Conservation (phyloP, 2,113 vertebrate species). For the Rhea americana region DNA sequence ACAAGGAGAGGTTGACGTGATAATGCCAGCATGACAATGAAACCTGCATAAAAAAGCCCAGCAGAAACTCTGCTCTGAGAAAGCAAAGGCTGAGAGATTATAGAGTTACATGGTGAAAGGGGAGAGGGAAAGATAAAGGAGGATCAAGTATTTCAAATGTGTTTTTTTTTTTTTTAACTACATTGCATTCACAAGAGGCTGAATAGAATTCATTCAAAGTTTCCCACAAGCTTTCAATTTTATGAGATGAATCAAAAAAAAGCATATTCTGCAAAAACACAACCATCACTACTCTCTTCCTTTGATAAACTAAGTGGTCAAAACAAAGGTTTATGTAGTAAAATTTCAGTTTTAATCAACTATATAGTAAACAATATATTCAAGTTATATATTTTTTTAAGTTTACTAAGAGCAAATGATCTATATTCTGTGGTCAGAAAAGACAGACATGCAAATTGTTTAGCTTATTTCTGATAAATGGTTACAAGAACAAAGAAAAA, state of each 20-base stretch:
- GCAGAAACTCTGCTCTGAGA: too few relatives aligned
- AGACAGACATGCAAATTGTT: background rate
- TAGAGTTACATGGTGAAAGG: too few relatives aligned
- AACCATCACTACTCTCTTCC: background rate
- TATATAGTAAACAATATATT: background rate
- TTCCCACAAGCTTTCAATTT: background rate
- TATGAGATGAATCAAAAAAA: background rate
- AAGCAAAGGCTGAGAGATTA: too few relatives aligned
- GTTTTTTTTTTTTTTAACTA: background rate
- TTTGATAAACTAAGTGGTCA: background rate
- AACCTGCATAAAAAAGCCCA: too few relatives aligned
- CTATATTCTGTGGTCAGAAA: background rate
- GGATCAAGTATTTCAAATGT: background rate
- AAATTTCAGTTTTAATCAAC: background rate
- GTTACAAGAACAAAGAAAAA: slow-evolving; percentile 16
- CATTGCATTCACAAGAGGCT: background rate
- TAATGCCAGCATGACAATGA: too few relatives aligned
- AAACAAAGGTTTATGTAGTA: background rate
- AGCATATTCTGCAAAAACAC: background rate
- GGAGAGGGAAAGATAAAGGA: background rate
- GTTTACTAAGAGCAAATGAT: background rate
- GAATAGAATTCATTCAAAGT: background rate
- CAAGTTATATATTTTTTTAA: background rate
- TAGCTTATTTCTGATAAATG: background rate
- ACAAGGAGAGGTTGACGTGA: background rate